Conservation (phyloP, 2,797 vertebrate genomes). For the Lepilemur septentrionalis region DNA sequence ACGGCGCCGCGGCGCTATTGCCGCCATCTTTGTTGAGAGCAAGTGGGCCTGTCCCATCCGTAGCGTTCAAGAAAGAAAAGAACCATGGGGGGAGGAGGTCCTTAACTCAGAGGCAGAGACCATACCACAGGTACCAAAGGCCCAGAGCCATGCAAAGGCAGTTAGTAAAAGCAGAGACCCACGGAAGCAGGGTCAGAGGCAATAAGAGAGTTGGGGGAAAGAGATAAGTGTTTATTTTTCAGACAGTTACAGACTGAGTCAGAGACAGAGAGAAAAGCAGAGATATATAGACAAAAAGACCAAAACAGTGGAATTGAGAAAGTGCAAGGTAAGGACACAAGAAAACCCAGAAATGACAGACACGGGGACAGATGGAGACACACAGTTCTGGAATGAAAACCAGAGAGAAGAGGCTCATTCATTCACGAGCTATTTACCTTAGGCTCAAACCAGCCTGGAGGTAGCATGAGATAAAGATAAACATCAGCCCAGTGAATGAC, state of each 20-base stretch:
- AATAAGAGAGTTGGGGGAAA: background rate
- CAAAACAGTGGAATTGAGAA: background rate
- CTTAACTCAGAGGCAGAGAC: background rate
- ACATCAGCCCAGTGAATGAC: background rate
- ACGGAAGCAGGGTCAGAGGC: background rate
- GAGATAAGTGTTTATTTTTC: background rate
- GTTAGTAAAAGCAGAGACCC: background rate
- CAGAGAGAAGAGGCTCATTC: background rate
- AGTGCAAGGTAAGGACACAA: background rate
- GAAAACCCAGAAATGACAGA: slow-evolving; percentile 3
- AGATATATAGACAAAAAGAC: background rate
- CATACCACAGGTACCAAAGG: background rate
- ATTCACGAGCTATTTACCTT: slow-evolving; percentile 12
- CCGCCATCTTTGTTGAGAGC: slow-evolving; percentile 72
- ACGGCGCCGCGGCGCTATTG: background rate
- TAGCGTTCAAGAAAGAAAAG: background rate
- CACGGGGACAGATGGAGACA: background rate
- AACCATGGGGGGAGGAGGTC: background rate
- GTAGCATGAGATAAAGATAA: slow-evolving; percentile 27
- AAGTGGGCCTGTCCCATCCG: background rate
- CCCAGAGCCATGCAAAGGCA: background rate
- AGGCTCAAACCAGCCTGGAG: background rate
- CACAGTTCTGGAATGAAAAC: slow-evolving; percentile 8
- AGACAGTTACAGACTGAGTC: background rate
- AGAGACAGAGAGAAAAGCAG: background rate